Conservation (phyloP, 2,113 vertebrate genomes). For the Sinosuthora webbiana region DNA sequence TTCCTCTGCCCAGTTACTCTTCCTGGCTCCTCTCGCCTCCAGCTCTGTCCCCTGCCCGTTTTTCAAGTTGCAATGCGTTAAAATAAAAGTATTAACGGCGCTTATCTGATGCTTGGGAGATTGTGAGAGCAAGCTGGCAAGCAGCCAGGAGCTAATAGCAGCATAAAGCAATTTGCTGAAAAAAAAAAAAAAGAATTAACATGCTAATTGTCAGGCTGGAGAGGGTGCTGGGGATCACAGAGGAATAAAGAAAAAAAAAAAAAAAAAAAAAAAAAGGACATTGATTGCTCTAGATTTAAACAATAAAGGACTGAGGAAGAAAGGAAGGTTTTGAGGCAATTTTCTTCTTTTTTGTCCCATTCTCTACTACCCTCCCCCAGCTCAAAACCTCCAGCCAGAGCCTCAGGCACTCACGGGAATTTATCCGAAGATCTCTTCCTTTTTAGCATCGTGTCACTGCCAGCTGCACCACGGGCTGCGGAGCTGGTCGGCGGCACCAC, state of each 20-base stretch:
- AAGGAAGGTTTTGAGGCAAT: background rate
- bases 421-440: constrained; percentile 9
- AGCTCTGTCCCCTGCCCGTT: background rate
- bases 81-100: background rate
- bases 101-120: constrained; percentile 17
- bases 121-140: constrained; percentile 22
- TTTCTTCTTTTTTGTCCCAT: constrained; percentile 4
- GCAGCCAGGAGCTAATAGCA: constrained; percentile 59
- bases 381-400: background rate
- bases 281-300: background rate
- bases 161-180: constrained; percentile 51
- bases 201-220: constrained; percentile 62
- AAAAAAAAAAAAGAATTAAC: background rate
- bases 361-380: background rate
- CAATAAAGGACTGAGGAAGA: background rate
- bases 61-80: background rate
- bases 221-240: background rate
- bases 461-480: background rate
- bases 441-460: constrained; percentile 10
- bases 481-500: background rate
- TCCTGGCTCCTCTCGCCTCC: accelerated
- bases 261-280: too few relatives aligned
- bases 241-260: background rate
- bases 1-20: background rate
- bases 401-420: constrained; percentile 2